phyloP scores from a whole-genome alignment of 2,888 invertebrate species.

The Oasisia sp. region DNA sequence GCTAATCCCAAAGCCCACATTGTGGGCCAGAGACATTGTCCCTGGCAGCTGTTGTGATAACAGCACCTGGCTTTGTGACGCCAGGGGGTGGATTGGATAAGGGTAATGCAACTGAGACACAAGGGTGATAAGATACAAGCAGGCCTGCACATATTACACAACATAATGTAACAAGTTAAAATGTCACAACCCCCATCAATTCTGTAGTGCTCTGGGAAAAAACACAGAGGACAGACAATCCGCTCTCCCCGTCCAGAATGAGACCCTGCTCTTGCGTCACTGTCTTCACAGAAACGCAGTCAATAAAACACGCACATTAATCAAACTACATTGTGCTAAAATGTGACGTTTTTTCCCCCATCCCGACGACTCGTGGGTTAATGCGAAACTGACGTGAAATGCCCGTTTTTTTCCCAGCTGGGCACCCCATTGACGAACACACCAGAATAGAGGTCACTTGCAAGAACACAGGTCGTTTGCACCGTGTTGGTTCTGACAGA shows the following conservation, averaged over 20 bases:
- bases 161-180: conserved; percentile 4
- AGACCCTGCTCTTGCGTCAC: neutral
- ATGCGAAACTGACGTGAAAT: neutral
- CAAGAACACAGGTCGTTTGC: neutral
- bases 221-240: neutral
- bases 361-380: neutral
- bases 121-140: neutral
- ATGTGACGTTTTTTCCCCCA: neutral
- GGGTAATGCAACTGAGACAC: neutral
- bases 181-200: neutral
- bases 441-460: neutral
- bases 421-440: neutral
- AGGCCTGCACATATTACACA: neutral
- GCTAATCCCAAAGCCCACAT: neutral
- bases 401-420: neutral
- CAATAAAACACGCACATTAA: neutral
- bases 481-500: neutral
- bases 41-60: conserved; percentile 4
- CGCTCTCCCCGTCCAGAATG: neutral
- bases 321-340: conserved; percentile 17
- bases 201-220: neutral
- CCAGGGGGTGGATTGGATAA: neutral
- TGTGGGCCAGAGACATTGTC: conserved; percentile 6
- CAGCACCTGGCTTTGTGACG: neutral
- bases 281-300: neutral